Base-by-base conservation (phyloP, 2,797 vertebrate genomes). In the Sebastes dallii region DNA sequence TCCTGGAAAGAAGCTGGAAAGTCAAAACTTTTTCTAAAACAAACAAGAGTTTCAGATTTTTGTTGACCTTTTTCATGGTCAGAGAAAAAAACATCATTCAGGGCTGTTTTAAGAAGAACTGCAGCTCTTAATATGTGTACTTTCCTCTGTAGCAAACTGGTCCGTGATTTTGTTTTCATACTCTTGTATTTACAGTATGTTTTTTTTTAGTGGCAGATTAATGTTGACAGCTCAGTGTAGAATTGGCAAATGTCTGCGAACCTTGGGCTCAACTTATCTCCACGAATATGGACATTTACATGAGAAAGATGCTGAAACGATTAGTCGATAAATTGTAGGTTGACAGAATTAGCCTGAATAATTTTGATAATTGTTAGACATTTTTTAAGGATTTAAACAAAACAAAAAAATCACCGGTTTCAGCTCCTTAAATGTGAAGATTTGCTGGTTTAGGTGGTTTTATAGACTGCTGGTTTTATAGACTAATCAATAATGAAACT, bases 1-100 rank as follows among this genome's bases (percentile, higher is more conserved):
- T 84, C 62, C 56, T 30, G 12, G 66, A 76, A 82, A 68, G 52
- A 71, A 80, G 42, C 61, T 80, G 25, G 36, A 3, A 80, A 75
- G 50, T 70, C 54, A 56, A 69, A 73, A 20, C 18, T 14, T 66
- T 81, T 55, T 66, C 22, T 14, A 20, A 84, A 72, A 81, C 68
- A 82, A 82, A 81, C 32, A 4, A 10, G 3, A 7, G 62, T 1
- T 62, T 65, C 11, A 27, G 20, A 52, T 73, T 82, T 76, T 67
- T 65, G 54, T n/a, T 75, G 61, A 75, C 7, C 22, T 71, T 66
- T 79, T 11, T 50, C 30, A 66, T 67, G n/a, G 59, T 18, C 12
- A 60, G 20, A 71, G 8, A 12, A 14, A 56, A 29, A 29, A 25
- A 32, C 16, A 36, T 16, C 2, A 52, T 60, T 39, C 6, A 32